Percentiles rank a stretch among this genome's conserved stretches.
Evolutionary conservation across 1,140 invertebrate genomes (phyloP).

Genomic region (Eumeta japonica): DNA sequence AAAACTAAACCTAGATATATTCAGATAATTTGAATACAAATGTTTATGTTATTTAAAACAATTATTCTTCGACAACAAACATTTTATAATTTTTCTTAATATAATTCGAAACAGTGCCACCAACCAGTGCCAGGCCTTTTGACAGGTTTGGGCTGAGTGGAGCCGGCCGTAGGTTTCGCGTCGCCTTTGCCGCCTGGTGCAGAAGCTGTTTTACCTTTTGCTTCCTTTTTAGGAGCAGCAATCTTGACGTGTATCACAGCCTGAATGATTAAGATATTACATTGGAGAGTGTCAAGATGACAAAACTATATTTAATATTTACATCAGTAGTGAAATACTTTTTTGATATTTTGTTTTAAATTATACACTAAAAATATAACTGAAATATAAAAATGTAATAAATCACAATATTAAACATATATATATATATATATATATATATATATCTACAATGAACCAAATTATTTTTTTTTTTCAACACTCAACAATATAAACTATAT

Average conservation of each 20-base stretch:
- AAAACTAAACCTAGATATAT: constrained; percentile 5
- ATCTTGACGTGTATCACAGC: constrained; percentile 81
- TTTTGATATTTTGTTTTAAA: neutral
- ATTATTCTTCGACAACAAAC: too few species aligned
- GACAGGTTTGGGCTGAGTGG: constrained; percentile 57
- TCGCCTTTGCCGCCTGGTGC: constrained; percentile 24
- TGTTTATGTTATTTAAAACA: too few species aligned
- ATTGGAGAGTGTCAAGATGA: neutral
- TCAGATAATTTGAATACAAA: too few species aligned
- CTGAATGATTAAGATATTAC: constrained; percentile 23
- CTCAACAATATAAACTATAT: too few species aligned
- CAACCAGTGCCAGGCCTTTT: constrained; percentile 56
- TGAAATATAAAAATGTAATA: too few species aligned
- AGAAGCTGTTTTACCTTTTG: constrained; percentile 45
- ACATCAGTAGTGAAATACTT: neutral
- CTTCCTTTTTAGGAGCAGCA: constrained; percentile 62
- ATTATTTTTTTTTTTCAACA: too few species aligned
- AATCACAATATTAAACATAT: too few species aligned
- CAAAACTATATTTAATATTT: neutral
- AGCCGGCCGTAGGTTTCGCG: constrained; percentile 55
- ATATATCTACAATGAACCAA: too few species aligned
- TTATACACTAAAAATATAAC: neutral
- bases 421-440: too few species aligned
- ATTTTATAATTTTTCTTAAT: too few species aligned
- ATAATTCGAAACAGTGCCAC: too few species aligned